Conservation (phyloP, 2,888 invertebrate genomes). For the Nomada fabriciana region DNA sequence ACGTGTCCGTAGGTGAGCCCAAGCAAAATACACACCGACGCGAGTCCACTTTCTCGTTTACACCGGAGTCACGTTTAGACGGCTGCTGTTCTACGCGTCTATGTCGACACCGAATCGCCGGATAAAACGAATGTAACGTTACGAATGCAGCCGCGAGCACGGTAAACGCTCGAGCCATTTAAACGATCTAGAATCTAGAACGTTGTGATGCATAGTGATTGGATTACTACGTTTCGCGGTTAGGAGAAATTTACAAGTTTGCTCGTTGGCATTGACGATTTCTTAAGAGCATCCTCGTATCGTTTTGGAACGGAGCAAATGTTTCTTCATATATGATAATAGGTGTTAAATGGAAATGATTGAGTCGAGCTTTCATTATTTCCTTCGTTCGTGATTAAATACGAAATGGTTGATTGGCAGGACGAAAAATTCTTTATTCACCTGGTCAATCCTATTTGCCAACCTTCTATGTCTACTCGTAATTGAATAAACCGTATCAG, state of each 20-base stretch:
- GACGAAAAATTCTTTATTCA: too few species aligned
- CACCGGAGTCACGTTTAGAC: conserved; percentile 72
- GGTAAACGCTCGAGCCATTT: neutral
- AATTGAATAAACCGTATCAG: too few species aligned
- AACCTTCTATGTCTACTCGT: too few species aligned
- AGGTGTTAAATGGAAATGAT: too few species aligned
- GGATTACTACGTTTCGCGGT: neutral
- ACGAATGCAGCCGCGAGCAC: conserved; percentile 12
- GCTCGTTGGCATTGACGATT: neutral
- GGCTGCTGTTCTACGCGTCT: conserved; percentile 20
- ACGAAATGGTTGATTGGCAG: too few species aligned
- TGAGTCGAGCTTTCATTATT: neutral
- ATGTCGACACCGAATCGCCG: conserved; percentile 67
- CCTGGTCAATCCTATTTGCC: too few species aligned
- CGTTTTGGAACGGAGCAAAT: too few species aligned
- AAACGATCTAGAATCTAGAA: neutral
- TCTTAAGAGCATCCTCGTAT: neutral
- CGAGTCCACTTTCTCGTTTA: conserved; percentile 77
- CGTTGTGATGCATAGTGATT: neutral
- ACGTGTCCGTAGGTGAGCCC: conserved; percentile 50
- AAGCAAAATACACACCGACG: conserved; percentile 55
- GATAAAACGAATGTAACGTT: conserved; percentile 66
- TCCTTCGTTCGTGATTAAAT: neutral
- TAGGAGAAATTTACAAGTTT: neutral
- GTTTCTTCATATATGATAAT: too few species aligned